Evolutionary conservation across 2,113 vertebrate species (phyloP).

Genomic region (Aptenodytes forsteri): DNA sequence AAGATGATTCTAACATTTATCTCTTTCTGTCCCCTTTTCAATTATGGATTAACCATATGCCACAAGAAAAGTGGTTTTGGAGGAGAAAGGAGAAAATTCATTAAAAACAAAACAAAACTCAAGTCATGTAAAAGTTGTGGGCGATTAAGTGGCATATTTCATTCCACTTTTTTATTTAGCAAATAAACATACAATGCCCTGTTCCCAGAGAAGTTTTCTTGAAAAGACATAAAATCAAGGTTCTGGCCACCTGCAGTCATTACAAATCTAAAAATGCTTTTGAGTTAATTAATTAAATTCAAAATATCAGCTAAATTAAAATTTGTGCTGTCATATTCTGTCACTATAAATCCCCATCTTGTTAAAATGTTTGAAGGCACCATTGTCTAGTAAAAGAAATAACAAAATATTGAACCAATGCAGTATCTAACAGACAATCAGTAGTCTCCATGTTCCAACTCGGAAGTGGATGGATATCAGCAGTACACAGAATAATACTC

Average conservation of each 20-base stretch:
- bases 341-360: not conserved
- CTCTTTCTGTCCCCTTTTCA: not conserved
- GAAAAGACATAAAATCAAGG: not conserved
- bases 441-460: not conserved
- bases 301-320: not conserved
- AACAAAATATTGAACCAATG: not conserved
- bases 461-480: not conserved
- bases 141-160: not conserved
- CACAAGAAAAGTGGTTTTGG: not conserved
- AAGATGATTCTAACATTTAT: not conserved
- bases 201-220: not conserved
- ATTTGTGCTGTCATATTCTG: not conserved
- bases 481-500: not conserved
- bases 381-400: not conserved
- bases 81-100: not conserved
- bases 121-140: not conserved
- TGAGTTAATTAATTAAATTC: not conserved
- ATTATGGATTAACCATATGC: not conserved
- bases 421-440: not conserved
- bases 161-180: not conserved
- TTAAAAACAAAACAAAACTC: not conserved
- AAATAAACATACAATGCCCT: not conserved
- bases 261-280: not conserved
- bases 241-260: not conserved
- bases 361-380: not conserved